Base-by-base conservation (phyloP, 1,140 invertebrate genomes). In the Drosophila sp. region DNA sequence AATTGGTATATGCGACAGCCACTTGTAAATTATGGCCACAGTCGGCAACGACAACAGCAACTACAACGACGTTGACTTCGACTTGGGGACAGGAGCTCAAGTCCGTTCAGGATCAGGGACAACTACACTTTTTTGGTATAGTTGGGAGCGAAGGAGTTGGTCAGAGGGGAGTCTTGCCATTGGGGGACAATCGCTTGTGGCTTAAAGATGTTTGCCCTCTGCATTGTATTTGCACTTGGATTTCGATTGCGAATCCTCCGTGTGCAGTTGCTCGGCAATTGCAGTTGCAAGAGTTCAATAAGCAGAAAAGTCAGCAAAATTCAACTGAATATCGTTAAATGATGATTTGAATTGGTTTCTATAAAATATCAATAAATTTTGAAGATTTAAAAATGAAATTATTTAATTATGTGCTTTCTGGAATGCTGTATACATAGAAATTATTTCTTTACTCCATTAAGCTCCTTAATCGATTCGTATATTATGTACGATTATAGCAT, bases 11-110 rank as follows among this genome's bases (percentile, higher is more conserved):
- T 40, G 61, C 72, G 80, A 36, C 73, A 64, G 77, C 54, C 67
- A 66, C 43, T 72, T 48, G 61, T 83, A 80, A 83, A 77, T 77
- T 84, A 84, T 80, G 80, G 81, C 77, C 81, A 80, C 66, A 63
- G 57, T 76, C 61, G 61, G 41, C 61, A 43, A 16, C 62, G 38
- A 32, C 48, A 18, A 13, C 40, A 29, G 27, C 46, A 25, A 51
- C 51, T 21, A 2, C 48, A 32, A 6, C 27, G 27, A 43, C 61
- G 38, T 32, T 43, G 36, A 54, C 61, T 53, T 54, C 34, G 27
- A 38, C 58, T 56, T 53, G 57, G 29, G 29, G 18, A n/a, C 16
- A 59, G 46, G 11, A 50, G 34, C 29, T 21, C 16, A 36, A 50
- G 7, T 21, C 8, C 14, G 13, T 32, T 11, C 25, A 32, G 27